phyloP scores from a whole-genome alignment of 2,113 vertebrate species.

The Paradoxurus hermaphroditus region DNA sequence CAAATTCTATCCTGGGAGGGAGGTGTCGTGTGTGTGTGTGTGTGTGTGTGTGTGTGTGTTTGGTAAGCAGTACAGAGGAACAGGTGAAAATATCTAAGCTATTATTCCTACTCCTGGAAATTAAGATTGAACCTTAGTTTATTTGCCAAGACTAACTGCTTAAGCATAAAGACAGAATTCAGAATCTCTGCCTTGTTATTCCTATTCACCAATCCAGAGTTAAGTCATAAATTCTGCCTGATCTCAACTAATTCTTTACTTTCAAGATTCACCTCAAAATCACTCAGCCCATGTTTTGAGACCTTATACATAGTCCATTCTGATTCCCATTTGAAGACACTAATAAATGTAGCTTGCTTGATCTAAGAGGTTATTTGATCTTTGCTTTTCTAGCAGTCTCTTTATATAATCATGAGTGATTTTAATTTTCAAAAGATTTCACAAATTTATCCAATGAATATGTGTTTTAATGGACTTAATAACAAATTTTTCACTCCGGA shows the following conservation, averaged over 20 bases:
- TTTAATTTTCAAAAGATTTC: background rate
- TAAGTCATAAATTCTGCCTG: background rate
- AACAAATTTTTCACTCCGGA: background rate
- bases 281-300: too few relatives aligned
- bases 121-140: background rate
- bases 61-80: background rate
- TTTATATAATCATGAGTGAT: background rate
- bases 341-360: background rate
- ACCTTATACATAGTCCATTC: background rate
- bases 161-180: background rate
- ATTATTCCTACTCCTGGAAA: background rate
- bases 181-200: background rate
- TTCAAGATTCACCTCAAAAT: background rate
- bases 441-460: background rate
- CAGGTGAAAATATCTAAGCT: background rate
- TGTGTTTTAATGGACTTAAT: background rate
- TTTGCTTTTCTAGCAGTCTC: background rate
- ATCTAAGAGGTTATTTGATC: background rate
- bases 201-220: background rate
- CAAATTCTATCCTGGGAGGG: background rate
- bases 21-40: background rate
- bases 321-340: background rate
- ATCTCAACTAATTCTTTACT: background rate
- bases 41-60: background rate
- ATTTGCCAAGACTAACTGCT: background rate